Evolutionary conservation across 2,888 invertebrate genomes (phyloP), one percentile per base, ranked within the genome.

Genomic region (Drosophila lutescens): DNA sequence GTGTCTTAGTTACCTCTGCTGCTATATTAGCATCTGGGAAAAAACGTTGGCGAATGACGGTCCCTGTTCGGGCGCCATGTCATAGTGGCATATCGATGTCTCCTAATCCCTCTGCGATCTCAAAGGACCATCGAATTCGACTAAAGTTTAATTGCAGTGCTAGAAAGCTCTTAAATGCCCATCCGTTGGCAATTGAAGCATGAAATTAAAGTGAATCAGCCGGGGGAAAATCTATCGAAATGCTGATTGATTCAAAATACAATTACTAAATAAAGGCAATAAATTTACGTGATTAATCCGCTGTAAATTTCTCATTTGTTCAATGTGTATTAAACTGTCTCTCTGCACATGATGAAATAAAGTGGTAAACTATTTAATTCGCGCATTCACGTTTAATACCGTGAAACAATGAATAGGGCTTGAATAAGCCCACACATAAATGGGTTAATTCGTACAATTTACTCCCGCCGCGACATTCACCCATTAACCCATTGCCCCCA

Each of bases 401-500:
- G 26, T 38, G 13, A 34, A 40, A 23, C 36, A 50, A 32, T 44
- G 61, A 55, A 60, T 26, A 7, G 46, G 34, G 10, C 32, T 20
- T 9, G n/a, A 38, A 30, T 46, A 30, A 30, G 38, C 34, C 15
- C 23, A 9, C 41, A 47, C 40, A 62, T 62, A 41, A 62, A 62
- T 61, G 41, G 49, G 62, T 62, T 63, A 63, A 63, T 62, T 41
- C 63, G 23, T 23, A 47, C 62, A 47, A 41, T 63, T 49, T 63
- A 47, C 49, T 34, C 17, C 41, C 51, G 40, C 50, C 13, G 75
- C 36, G 65, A 51, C 59, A 57, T 51, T 63, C 63, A 36, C 63
- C 26, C 63, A 63, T 63, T 62, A 41, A 62, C 41, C 63, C 38
- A n/a, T 17, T 12, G 9, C 20, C 26, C 26, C 5, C 41, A 41